Base-by-base conservation (phyloP, 2,113 vertebrate genomes). In the Grallaria varia region DNA sequence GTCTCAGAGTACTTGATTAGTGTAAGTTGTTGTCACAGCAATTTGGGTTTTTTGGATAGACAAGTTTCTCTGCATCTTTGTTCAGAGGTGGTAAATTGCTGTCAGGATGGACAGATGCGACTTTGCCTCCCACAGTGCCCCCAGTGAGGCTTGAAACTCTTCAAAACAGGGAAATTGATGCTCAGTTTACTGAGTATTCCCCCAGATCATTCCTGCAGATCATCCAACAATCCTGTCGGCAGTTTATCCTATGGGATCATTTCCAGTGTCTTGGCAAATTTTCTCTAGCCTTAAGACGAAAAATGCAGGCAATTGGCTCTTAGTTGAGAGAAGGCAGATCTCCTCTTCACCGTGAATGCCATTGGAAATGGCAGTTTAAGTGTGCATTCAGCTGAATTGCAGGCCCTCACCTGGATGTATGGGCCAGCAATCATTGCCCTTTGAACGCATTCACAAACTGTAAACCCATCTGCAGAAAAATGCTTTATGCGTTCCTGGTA, bases 1-100 rank as follows among this genome's bases (percentile, higher is more conserved):
- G 28, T 91, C 71, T 73, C 81, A 80, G 35, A 69, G 63, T 47
- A 30, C 33, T 37, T 82, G 55, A 83, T 87, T 73, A 63, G 50
- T 60, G 16, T 49, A 53, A 64, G 49, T 40, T 75, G 53, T 91
- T 94, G 75, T 80, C 85, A 76, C 50, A 67, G 76, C 68, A 71
- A 11, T 91, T 84, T 75, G 25, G 59, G 68, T 33, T 84, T 89
- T 67, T 76, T 86, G 44, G 66, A 52, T 4, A 52, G 83, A 63
- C 12, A 52, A 45, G 37, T 21, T 66, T 33, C 74, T 77, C 68
- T 27, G 31, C 37, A 18, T 50, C 55, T 80, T 62, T 30, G 39
- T 60, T 76, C 33, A 45, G 53, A 56, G 23, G 24, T 1, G 9
- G 63, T 13, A 33, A 66, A 59, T 53, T 52, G 52, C 55, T 86